Conservation (phyloP, 2,113 vertebrate genomes). For the Thermophis baileyi region DNA sequence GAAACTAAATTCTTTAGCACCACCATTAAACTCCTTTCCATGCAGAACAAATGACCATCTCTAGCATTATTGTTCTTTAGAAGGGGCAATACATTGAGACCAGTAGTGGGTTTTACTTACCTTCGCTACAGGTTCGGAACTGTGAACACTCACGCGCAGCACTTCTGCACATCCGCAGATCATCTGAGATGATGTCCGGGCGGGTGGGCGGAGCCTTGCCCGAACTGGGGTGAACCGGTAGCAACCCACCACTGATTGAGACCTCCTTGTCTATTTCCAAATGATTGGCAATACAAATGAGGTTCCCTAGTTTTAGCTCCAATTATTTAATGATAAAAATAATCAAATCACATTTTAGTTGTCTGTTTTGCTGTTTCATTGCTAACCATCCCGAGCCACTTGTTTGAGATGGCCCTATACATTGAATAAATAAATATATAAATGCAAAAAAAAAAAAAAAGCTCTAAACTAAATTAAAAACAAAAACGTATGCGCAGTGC, state of each 20-base stretch:
- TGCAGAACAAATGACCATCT: background rate
- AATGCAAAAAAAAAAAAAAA: background rate
- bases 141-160: too few relatives aligned
- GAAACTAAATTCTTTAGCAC: background rate
- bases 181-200: too few relatives aligned
- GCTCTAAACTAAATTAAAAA: background rate
- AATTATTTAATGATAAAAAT: background rate
- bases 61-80: background rate
- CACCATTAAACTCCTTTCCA: background rate
- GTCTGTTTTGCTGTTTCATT: background rate
- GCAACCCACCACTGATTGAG: background rate
- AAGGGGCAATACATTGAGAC: background rate
- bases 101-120: too few relatives aligned
- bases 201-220: too few relatives aligned
- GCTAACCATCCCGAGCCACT: background rate
- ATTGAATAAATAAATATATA: background rate
- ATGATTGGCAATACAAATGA: background rate
- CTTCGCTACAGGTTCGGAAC: too few relatives aligned
- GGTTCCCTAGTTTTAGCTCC: background rate
- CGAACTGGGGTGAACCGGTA: too few relatives aligned
- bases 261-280: background rate
- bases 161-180: too few relatives aligned
- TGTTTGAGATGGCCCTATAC: background rate
- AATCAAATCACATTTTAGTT: background rate
- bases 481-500: too few relatives aligned